Evolutionary conservation across 53 echinoderm and acorn worm genomes (phyloP), one percentile per base, ranked within the genome.

Genomic region (Crossaster papposus): DNA sequence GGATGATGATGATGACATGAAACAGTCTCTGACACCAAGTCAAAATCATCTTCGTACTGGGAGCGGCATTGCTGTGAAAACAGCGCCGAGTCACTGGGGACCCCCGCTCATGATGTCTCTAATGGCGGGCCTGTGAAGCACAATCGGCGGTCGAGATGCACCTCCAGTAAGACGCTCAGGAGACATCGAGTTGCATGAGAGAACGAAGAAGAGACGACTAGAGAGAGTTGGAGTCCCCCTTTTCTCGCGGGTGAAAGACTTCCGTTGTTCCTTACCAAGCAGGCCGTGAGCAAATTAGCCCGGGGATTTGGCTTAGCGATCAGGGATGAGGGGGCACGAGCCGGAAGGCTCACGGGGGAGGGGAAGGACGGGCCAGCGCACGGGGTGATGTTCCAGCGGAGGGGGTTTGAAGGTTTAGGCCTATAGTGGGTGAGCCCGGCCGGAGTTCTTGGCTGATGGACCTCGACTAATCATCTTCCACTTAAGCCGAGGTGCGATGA

Each of bases 191-290:
- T 28, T 13, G 54, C 14, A n/a, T n/a, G n/a, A 8, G 37, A 30
- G 30, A 81, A 3, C 51, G 51, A 17, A n/a, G 33, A 26, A 14
- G 0, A 81, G 65, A 81, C 26, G 53, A 35, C 36, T n/a, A n/a
- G 30, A 81, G 63, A 0, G 55, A 14, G 29, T 13, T 24, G 17
- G 74, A 76, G 13, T 33, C 78, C 64, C 20, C 64, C n/a, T n/a
- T n/a, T n/a, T 82, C 82, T 68, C 82, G 38, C 82, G 82, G 82
- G 70, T 38, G 65, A 82, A 30, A 26, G 65, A 24, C 82, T 82
- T 82, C 82, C 82, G 82, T 82, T 82, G 82, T 82, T 82, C 65
- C 82, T 82, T 82, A 37, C 82, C 65, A 82, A 82, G 68, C 82
- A 65, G 82, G 70, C 70, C 82, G 64, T 82, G 82, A 82, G 82